Conservation (phyloP, 2,888 invertebrate genomes). For the Hypselothyrea guttata region DNA sequence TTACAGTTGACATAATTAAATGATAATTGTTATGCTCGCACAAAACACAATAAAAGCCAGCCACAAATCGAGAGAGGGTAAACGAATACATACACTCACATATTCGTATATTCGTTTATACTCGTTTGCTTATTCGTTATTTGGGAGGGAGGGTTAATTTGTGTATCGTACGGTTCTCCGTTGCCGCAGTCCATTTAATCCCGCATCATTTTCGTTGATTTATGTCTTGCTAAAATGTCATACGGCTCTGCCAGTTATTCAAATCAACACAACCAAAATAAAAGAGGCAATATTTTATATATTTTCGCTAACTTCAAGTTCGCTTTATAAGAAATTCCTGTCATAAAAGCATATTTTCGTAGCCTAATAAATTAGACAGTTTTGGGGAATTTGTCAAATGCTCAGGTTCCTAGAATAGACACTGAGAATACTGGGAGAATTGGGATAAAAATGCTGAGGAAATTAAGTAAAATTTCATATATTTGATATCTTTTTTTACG, state of each 20-base stretch:
- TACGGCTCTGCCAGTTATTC: slow-evolving; percentile 42
- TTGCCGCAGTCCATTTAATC: slow-evolving; percentile 66
- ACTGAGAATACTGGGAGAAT: neutral
- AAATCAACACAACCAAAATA: slow-evolving; percentile 26
- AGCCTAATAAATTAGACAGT: slow-evolving; percentile 31
- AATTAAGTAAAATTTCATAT: neutral
- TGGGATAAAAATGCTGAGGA: neutral
- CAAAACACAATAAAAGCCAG: slow-evolving; percentile 7
- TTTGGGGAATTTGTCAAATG: slow-evolving; percentile 12
- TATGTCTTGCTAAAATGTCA: slow-evolving; percentile 73
- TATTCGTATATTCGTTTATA: neutral
- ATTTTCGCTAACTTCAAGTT: too few species aligned
- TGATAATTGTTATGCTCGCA: slow-evolving; percentile 67
- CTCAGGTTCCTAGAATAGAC: slow-evolving; percentile 17
- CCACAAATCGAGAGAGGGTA: neutral
- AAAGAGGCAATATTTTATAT: neutral
- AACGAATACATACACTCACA: neutral
- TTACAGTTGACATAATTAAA: slow-evolving; percentile 79
- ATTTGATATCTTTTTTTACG: too few species aligned
- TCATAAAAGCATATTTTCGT: slow-evolving; percentile 36
- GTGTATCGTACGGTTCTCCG: slow-evolving; percentile 54
- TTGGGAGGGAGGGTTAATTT: slow-evolving; percentile 67
- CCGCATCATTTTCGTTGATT: slow-evolving; percentile 76
- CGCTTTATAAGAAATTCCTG: slow-evolving; percentile 5
- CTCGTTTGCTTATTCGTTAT: slow-evolving; percentile 23